Evolutionary conservation across 1,140 invertebrate species (phyloP).

Genomic region (Limonius californicus): DNA sequence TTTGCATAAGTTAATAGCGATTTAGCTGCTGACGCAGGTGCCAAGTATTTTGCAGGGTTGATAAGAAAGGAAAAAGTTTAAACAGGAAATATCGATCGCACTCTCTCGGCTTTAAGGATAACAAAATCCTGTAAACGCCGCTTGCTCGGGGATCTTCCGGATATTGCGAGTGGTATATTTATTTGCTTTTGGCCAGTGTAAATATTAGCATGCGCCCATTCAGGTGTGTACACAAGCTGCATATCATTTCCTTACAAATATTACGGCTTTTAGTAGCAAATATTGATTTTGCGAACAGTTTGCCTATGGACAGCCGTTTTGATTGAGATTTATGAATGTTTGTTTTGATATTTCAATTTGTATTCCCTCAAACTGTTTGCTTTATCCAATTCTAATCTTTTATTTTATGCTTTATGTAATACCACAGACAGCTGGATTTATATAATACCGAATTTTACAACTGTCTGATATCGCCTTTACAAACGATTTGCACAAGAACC

Average conservation of each 20-base stretch:
- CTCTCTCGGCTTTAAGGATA: neutral
- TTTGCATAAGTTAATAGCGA: neutral
- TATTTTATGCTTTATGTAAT: too few species aligned
- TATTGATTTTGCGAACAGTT: constrained; percentile 32
- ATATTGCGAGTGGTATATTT: constrained; percentile 22
- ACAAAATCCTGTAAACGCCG: neutral
- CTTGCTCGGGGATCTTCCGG: neutral
- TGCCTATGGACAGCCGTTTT: constrained; percentile 16
- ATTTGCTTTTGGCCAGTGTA: constrained; percentile 33
- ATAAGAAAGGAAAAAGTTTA: too few species aligned
- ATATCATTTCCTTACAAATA: constrained; percentile 41
- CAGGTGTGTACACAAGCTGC: constrained; percentile 41
- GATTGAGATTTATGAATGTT: constrained; percentile 9
- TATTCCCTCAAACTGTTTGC: neutral
- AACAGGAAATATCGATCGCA: neutral
- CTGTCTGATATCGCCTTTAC: too few species aligned
- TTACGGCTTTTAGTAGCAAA: constrained; percentile 25
- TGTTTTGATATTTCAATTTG: constrained; percentile 2
- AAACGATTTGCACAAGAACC: too few species aligned
- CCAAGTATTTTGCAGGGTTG: too few species aligned
- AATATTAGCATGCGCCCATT: constrained; percentile 42
- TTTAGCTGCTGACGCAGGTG: neutral
- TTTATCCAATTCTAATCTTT: neutral
- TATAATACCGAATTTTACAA: too few species aligned
- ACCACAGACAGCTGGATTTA: too few species aligned